A percentile compares a stretch with the other conserved stretches of the same genome.
These are phyloP conservation scores for Mizuhopecten yessoensis DNA, from an alignment of 1,140 invertebrate species.

Conservation along the genomic window DNA sequence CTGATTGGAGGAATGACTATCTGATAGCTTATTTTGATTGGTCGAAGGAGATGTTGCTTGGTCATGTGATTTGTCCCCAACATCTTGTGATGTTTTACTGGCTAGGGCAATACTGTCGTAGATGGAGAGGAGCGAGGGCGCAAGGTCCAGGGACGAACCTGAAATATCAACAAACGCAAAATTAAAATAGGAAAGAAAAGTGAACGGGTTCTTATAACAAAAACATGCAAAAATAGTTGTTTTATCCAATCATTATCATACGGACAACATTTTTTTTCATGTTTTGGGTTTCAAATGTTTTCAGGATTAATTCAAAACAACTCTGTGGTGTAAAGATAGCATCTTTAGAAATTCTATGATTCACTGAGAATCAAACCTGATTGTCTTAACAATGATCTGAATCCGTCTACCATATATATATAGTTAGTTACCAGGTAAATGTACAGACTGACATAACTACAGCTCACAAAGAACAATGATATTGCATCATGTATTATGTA, in stretches of 20 bases:
- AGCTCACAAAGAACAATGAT: too few species aligned
- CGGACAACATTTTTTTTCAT: not conserved
- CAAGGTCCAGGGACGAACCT: slow-evolving; percentile 87
- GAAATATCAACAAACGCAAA: slow-evolving; percentile 76
- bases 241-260: too few species aligned
- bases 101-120: slow-evolving; percentile 85
- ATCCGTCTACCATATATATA: not conserved
- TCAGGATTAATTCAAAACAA: too few species aligned
- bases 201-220: not conserved
- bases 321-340: too few species aligned
- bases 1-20: not conserved
- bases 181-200: not conserved
- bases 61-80: slow-evolving; percentile 21
- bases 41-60: not conserved
- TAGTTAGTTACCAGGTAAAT: not conserved
- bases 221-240: not conserved
- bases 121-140: slow-evolving; percentile 88
- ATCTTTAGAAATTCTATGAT: too few species aligned
- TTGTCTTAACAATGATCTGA: too few species aligned
- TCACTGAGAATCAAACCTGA: too few species aligned
- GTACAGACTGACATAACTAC: not conserved
- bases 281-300: not conserved
- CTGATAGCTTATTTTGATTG: not conserved
- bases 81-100: slow-evolving; percentile 46
- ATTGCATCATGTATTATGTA: not conserved